Evolutionary conservation across 1,140 invertebrate species (phyloP), one percentile per base, ranked within the genome.

Genomic region (Drosophila sturtevanti): DNA sequence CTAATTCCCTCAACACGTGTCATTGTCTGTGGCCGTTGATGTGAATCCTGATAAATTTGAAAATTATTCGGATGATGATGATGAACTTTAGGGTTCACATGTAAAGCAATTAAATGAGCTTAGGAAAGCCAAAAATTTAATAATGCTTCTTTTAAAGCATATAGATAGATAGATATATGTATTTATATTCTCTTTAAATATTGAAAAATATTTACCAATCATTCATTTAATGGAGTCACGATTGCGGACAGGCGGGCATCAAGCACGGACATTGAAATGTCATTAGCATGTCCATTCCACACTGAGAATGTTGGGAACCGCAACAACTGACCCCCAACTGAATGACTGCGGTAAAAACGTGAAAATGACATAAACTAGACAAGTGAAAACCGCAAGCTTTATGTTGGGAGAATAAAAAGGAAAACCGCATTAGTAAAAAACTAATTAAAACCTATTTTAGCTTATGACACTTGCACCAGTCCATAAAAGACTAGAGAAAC

Each of bases 251-350:
- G 64, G 54, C 55, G 70, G 63, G 59, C 56, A 7, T 18, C 21
- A 63, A 22, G 52, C n/a, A 35, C 18, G 72, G 72, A 87, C 82
- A 86, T 77, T 67, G 71, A 86, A 86, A 87, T 76, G 75, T 72
- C 82, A 86, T 86, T 87, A 86, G 75, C 75, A 80, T 71, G 72
- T 68, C 63, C 44, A 54, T 41, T 14, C 22, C 70, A 68, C 48
- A 70, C 61, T 62, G 70, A 35, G 84, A 48, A 48, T 21, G 41
- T 59, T 77, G 71, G 66, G 79, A 69, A 81, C 78, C 81, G 67
- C 81, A 81, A 58, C 82, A 84, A 72, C 80, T 84, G 41, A 48
- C 41, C 41, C 41, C 16, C 41, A 48, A 48, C 9, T 18, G 41
- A 18, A 48, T 3, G 18, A 21, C 6, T 48, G 76, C 16, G 65